Percentiles rank a stretch among this genome's conserved stretches.
phyloP scores from a whole-genome alignment of 1,140 invertebrate genomes.

The Drosophila trapezifrons region DNA sequence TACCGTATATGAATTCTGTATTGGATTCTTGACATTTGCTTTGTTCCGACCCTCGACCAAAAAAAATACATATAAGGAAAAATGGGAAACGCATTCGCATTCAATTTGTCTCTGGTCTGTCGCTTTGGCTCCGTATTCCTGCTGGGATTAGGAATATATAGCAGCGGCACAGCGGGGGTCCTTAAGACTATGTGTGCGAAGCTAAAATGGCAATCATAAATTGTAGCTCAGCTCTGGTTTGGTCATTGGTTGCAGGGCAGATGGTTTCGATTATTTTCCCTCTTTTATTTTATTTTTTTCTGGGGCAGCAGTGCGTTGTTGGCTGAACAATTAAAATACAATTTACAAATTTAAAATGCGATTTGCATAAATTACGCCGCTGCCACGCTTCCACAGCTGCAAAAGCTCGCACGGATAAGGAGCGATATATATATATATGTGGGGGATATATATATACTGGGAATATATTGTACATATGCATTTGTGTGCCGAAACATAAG shows the following conservation, averaged over 20 bases:
- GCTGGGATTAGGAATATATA: slow-evolving; percentile 13
- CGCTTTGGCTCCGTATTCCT: slow-evolving; percentile 29
- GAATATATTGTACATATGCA: slow-evolving; percentile 6
- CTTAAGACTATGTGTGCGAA: slow-evolving; percentile 20
- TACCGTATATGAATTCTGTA: slow-evolving; percentile 47
- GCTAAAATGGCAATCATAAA: slow-evolving; percentile 37
- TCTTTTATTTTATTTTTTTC: slow-evolving; percentile 14
- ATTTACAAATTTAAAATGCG: slow-evolving; percentile 65
- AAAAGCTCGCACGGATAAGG: slow-evolving; percentile 28
- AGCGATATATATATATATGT: neutral
- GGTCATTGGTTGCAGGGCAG: slow-evolving; percentile 25
- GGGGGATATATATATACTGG: neutral
- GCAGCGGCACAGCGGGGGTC: slow-evolving; percentile 13
- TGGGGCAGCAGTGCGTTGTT: slow-evolving; percentile 15
- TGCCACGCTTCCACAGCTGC: slow-evolving; percentile 12
- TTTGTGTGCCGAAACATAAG: slow-evolving; percentile 46
- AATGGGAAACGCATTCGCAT: slow-evolving; percentile 56
- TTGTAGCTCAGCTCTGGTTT: slow-evolving; percentile 30
- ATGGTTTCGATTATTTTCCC: slow-evolving; percentile 20
- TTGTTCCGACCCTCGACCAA: slow-evolving; percentile 15
- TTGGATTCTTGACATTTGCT: slow-evolving; percentile 53
- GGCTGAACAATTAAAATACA: slow-evolving; percentile 68
- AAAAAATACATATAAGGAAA: slow-evolving; percentile 23
- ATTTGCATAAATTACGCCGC: slow-evolving; percentile 61
- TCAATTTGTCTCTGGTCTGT: slow-evolving; percentile 58